Base-by-base conservation (phyloP, 37 sponge, comb jelly and placozoan species). In the Cladorhizidae sp. region DNA sequence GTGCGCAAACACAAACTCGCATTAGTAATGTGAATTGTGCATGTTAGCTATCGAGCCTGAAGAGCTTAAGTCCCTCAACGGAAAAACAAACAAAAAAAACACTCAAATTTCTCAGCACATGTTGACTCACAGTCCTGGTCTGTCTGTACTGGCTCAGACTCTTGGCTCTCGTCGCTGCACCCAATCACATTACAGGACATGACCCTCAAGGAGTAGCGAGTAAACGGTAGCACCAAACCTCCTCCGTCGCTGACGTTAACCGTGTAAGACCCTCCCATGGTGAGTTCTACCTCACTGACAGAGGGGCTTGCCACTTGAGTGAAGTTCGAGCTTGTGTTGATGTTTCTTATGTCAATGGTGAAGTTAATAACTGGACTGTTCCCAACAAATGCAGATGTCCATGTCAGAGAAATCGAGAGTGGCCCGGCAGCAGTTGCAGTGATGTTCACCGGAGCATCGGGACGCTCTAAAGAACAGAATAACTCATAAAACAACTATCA, bases 311-410 rank as follows among this genome's bases (percentile, higher is more conserved):
- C 67, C 5, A 65, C 35, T 59, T 58, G 59, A 15, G 40, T 21
- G 29, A 63, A 54, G 18, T 25, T 29, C 31, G 31, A 12, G 1
- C 70, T 64, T 14, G 56, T 55, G 26, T 80, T 67, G 32, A 75
- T 18, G 43, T 74, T 75, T 0, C 49, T 42, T 3, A 54, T 50
- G 50, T 76, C 81, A 51, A 90, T 75, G 45, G 35, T 59, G 51
- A 80, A 76, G 6, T 26, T 41, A 11, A 55, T 54, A 45, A 90
- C 72, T 32, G 72, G 77, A 12, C 74, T 67, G 76, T 91, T 91
- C 20, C 92, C 92, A 51, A 83, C 57, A 75, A 91, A 91, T 17
- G 73, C 22, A 21, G 75, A 62, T 5, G 38, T 79, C 92, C 92
- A 91, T 17, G 61, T 52, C 38, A 91, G 56, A 3, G 37, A 33